Evolutionary conservation across 2,113 vertebrate species (phyloP).

Genomic region (Spheniscus mendiculus): DNA sequence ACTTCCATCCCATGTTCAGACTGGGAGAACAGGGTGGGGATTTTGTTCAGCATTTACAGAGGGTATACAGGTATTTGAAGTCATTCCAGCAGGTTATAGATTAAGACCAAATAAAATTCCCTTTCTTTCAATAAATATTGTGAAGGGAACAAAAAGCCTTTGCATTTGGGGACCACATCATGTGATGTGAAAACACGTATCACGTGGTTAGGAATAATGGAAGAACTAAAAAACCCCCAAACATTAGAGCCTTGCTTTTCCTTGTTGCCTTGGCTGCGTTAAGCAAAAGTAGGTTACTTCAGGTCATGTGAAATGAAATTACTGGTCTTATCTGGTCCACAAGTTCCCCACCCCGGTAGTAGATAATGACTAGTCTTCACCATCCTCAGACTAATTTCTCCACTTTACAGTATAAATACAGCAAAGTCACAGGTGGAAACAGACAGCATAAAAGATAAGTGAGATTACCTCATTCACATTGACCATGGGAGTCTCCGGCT

Average conservation of each 20-base stretch:
- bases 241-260: not conserved
- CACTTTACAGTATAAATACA: not conserved
- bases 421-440: not conserved
- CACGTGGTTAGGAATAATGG: not conserved
- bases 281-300: not conserved
- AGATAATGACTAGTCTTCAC: not conserved
- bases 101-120: not conserved
- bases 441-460: not conserved
- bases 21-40: not conserved
- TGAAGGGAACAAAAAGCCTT: not conserved
- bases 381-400: not conserved
- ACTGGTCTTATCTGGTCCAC: not conserved
- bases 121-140: not conserved
- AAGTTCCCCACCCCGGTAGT: not conserved
- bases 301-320: not conserved
- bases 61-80: not conserved
- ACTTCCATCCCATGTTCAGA: not conserved
- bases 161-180: not conserved
- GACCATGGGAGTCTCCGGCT: not conserved
- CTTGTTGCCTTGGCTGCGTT: not conserved
- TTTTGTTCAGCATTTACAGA: not conserved
- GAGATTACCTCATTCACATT: not conserved
- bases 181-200: not conserved
- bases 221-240: not conserved
- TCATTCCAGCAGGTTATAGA: not conserved